Percentiles rank a stretch among this genome's conserved stretches.
These are phyloP conservation scores for Amia ocellicauda DNA, from an alignment of 2,113 vertebrate species.

Conservation along the genomic window DNA sequence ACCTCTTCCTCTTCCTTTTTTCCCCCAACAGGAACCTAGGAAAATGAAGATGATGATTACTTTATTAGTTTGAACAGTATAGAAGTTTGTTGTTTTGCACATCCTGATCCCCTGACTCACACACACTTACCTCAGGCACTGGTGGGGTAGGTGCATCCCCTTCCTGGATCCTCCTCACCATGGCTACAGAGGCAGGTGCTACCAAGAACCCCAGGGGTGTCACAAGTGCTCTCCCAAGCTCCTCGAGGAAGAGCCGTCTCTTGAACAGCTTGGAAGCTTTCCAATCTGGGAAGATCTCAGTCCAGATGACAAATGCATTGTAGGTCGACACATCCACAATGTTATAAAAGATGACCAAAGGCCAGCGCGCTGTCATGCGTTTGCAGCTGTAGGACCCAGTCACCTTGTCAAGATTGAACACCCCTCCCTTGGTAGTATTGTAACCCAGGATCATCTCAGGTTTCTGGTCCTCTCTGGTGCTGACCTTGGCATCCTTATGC, in stretches of 20 bases:
- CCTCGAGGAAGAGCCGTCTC: conserved; percentile 12
- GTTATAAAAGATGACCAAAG: conserved; percentile 16
- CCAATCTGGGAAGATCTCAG: conserved; percentile 8
- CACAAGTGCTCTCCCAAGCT: conserved; percentile 2
- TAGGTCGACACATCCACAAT: conserved; percentile 11
- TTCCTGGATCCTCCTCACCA: too few relatives aligned
- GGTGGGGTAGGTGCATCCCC: conserved; percentile 1
- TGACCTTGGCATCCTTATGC: conserved; percentile 9
- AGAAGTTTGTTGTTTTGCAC: too few relatives aligned
- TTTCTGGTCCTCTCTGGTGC: conserved; percentile 9
- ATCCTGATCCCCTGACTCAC: too few relatives aligned
- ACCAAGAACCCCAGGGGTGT: conserved; percentile 14
- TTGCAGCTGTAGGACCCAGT: conserved; percentile 11
- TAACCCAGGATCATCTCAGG: conserved; percentile 7
- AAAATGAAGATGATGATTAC: too few relatives aligned
- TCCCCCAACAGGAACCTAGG: too few relatives aligned
- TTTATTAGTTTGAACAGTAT: too few relatives aligned
- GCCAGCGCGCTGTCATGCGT: conserved; percentile 13
- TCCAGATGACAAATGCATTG: conserved; percentile 1
- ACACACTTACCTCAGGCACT: too few relatives aligned
- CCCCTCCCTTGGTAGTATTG: too few relatives aligned
- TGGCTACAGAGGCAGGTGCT: conserved; percentile 10
- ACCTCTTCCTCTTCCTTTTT: too few relatives aligned
- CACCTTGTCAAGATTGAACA: conserved; percentile 19
- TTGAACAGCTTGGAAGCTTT: conserved; percentile 11